Base-by-base conservation (phyloP, 2,797 vertebrate species). In the Chelonia mydas region DNA sequence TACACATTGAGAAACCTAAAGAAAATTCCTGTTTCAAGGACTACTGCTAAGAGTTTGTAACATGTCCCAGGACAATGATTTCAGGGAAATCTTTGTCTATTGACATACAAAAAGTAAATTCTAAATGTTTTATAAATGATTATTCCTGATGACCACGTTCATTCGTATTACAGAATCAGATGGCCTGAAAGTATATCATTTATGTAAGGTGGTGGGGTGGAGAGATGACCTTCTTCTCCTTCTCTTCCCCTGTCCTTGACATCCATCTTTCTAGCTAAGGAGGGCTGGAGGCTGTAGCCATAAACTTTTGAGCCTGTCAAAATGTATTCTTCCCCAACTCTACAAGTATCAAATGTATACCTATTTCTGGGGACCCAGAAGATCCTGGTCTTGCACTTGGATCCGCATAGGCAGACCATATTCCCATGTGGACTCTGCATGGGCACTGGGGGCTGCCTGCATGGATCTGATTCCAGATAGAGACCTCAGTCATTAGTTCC, bases 21-120 rank as follows among this genome's bases (percentile, higher is more conserved):
- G 17, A 19, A 72, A 86, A 88, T 96, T 93, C 95, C 96, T 96
- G 88, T 96, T 96, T 96, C 94, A 97, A 94, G 94, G 85, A 1
- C 86, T 92, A 51, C 0, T 82, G 90, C 93, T 94, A 3, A 90
- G 94, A 97, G 95, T 90, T 96, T 92, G 89, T 0, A 0, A 90
- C 81, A 93, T 96, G 95, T 96, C 96, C 95, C 95, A 96, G 94
- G 94, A 83, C 95, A 94, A 83, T 54, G 82, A 97, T 91, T 92
- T 93, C 93, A 89, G 89, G 84, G 90, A 94, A 92, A 90, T 94
- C 45, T 78, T 83, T 86, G 87, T 86, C 92, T 86, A 57, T 31
- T 72, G 65, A 37, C 16, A 33, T 37, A 37, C 19, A 72, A 55
- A 51, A 83, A 80, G 9, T 19, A 83, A 77, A 9, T 19, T 83